Evolutionary conservation across 2,797 vertebrate genomes (phyloP).

Genomic region (Etheostoma nigrum): DNA sequence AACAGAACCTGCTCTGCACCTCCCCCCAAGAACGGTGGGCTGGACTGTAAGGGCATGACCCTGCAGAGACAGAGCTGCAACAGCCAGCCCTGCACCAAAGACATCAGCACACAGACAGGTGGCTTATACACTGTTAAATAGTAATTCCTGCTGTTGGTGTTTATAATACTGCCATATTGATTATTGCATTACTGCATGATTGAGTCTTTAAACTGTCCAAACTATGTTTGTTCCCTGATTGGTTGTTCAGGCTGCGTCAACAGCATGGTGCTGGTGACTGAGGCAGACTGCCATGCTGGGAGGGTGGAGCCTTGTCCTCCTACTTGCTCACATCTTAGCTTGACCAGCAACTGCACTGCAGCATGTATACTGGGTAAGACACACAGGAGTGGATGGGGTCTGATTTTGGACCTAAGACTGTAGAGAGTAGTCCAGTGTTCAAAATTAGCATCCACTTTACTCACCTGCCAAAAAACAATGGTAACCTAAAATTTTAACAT

Average conservation of each 20-base stretch:
- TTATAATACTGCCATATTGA: not conserved
- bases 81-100: slow-evolving; percentile 82
- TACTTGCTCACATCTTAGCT: slow-evolving; percentile 85
- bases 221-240: not conserved
- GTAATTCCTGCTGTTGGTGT: not conserved
- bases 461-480: too few relatives aligned
- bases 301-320: slow-evolving; percentile 82
- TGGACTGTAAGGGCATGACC: slow-evolving; percentile 84
- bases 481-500: too few relatives aligned
- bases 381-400: not conserved
- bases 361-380: slow-evolving; percentile 84
- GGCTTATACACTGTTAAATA: not conserved
- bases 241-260: slow-evolving; percentile 81
- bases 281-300: slow-evolving; percentile 81
- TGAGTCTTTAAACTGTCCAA: not conserved
- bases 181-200: not conserved
- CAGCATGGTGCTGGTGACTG: slow-evolving; percentile 81
- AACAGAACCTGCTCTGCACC: slow-evolving; percentile 87
- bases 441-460: too few relatives aligned
- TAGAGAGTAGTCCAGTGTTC: not conserved
- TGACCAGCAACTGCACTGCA: slow-evolving; percentile 80
- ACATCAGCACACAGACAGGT: slow-evolving; percentile 77
- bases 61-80: slow-evolving; percentile 88
- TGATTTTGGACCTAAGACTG: not conserved
- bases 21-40: slow-evolving; percentile 90